These are phyloP conservation scores for Enteromius mattozi DNA, from an alignment of 2,797 vertebrate genomes.

Conservation along the genomic window DNA sequence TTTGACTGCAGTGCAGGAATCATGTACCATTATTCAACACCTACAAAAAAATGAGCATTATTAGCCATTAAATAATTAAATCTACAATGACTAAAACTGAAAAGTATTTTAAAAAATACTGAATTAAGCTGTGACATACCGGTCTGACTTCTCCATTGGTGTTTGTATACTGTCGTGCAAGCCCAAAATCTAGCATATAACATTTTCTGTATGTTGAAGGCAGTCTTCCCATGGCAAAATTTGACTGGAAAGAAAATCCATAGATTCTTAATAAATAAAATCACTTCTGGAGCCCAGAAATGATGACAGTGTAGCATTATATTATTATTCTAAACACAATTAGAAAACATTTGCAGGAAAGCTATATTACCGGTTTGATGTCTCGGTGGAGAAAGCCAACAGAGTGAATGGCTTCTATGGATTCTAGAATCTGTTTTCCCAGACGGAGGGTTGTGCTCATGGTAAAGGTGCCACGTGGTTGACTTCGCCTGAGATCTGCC, in stretches of 20 bases:
- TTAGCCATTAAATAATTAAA: not conserved
- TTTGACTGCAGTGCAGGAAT: not conserved
- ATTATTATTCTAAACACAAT: not conserved
- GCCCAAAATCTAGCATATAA: conserved; percentile 96
- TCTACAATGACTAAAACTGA: not conserved
- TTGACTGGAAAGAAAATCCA: conserved; percentile 80
- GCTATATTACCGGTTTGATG: conserved; percentile 91
- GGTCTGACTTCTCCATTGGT: conserved; percentile 95
- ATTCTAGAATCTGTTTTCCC: conserved; percentile 97
- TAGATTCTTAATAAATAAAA: conserved; percentile 18
- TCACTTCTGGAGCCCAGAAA: not conserved
- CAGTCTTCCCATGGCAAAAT: conserved; percentile 96
- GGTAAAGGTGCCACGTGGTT: conserved; percentile 94
- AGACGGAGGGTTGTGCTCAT: conserved; percentile 94
- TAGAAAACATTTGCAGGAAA: not conserved
- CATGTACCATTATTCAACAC: not conserved
- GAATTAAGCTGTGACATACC: conserved; percentile 77
- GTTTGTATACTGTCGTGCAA: conserved; percentile 97
- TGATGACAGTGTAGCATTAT: not conserved
- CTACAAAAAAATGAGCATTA: not conserved
- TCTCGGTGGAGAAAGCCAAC: conserved; percentile 96
- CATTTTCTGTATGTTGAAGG: conserved; percentile 96
- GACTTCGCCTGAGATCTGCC: conserved; percentile 92
- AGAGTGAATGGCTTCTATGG: conserved; percentile 97
- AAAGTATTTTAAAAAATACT: not conserved